Base-by-base conservation (phyloP, 2,113 vertebrate genomes). In the Onychorhynchus coronatus region DNA sequence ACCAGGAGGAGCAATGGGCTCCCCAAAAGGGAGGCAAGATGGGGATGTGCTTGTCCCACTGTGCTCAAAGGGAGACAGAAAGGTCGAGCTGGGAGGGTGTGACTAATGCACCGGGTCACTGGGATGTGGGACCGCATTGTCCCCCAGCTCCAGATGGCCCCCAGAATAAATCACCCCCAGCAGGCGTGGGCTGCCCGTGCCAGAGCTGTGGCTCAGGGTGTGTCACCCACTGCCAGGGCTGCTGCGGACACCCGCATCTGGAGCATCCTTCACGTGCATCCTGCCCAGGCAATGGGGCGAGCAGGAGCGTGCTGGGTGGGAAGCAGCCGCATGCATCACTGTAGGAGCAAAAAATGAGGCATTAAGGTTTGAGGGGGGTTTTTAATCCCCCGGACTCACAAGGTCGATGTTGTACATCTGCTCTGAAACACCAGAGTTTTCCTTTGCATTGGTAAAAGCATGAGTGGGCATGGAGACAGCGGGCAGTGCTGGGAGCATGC, bases 41-140 rank as follows among this genome's bases (percentile, higher is more conserved):
- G 91, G 90, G 67, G 94, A 82, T 89, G 79, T 47, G 91, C 97
- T 97, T 95, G 95, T 98, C 98, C 98, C 94, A 91, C 96, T 78
- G 37, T 62, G 47, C 79, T 97, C 92, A 95, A 98, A 98, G 98
- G 78, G 87, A 77, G 95, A 97, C 44, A 58, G 95, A 97, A 97
- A 97, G 98, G 98, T 98, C 97, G 89, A 96, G 97, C 88, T 93
- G 97, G 97, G 98, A 98, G 98, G 97, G 98, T 98, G 98, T 99
- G 99, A 99, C 98, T 99, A 98, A 99, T 98, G 97, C 77, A 91
- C 94, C 89, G 41, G 97, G 98, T 98, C 98, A 98, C 97, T 95
- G 96, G 98, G 97, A 98, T 93, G 95, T 77, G 92, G 97, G 96
- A 97, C 97, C 94, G 72, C 96, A 98, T 98, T 98, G 98, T 99